These are phyloP conservation scores for Melieria picta DNA, from an alignment of 2,888 invertebrate species.

Conservation along the genomic window DNA sequence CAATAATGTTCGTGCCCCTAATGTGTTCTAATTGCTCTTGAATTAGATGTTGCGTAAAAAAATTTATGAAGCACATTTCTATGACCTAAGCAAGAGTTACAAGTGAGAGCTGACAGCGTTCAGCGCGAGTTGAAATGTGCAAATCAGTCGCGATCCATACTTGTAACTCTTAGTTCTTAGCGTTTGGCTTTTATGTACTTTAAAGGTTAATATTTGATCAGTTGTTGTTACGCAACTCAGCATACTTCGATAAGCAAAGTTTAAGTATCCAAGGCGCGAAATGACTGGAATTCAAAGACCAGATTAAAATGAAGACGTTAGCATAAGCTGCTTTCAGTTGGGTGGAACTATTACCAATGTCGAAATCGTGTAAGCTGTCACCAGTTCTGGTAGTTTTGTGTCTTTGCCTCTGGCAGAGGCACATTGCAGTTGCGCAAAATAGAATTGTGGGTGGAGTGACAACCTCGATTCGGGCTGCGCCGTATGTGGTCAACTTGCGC, in stretches of 20 bases:
- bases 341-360: constrained; percentile 11
- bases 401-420: neutral
- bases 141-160: too few relatives aligned
- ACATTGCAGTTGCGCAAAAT: neutral
- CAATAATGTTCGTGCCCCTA: too few relatives aligned
- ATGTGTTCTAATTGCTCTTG: too few relatives aligned
- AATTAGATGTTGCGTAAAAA: too few relatives aligned
- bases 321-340: constrained; percentile 1
- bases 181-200: too few relatives aligned
- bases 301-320: neutral
- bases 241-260: neutral
- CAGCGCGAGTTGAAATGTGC: too few relatives aligned
- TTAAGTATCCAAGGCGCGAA: neutral
- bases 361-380: neutral
- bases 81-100: too few relatives aligned
- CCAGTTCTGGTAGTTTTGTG: neutral
- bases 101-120: too few relatives aligned
- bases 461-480: constrained; percentile 48
- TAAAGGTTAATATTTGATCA: neutral
- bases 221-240: neutral
- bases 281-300: neutral
- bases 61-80: too few relatives aligned
- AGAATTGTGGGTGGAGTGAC: constrained; percentile 48
- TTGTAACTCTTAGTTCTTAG: too few relatives aligned
- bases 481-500: constrained; percentile 54